These are phyloP conservation scores for Leuciscus waleckii DNA, from an alignment of 2,797 vertebrate genomes.

Conservation along the genomic window DNA sequence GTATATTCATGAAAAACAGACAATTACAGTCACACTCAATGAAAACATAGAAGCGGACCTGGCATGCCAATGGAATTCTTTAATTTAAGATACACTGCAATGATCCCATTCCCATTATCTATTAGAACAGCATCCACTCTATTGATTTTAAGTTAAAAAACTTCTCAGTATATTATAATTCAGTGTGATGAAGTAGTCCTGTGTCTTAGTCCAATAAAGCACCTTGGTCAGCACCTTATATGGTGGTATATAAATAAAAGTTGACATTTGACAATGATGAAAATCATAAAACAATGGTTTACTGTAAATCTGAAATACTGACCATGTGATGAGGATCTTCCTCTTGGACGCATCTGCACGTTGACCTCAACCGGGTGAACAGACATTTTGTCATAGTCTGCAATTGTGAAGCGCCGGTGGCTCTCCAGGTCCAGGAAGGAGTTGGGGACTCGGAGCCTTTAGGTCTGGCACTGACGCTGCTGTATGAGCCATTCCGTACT, in stretches of 20 bases:
- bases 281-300: not conserved
- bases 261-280: not conserved
- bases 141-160: not conserved
- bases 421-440: conserved; percentile 88
- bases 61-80: not conserved
- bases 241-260: not conserved
- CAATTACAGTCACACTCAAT: not conserved
- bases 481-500: conserved; percentile 66
- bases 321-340: conserved; percentile 83
- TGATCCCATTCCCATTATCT: not conserved
- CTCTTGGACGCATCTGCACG: conserved; percentile 83
- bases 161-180: not conserved
- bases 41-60: not conserved
- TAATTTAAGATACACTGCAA: not conserved
- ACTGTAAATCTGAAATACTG: conserved; percentile 51
- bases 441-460: conserved; percentile 88
- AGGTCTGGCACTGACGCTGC: conserved; percentile 61
- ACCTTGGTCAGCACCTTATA: not conserved
- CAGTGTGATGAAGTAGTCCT: not conserved
- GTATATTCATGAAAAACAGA: not conserved
- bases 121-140: not conserved
- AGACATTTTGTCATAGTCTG: conserved; percentile 77
- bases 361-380: conserved; percentile 75
- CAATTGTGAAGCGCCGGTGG: conserved; percentile 78
- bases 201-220: not conserved